Conservation (phyloP, 2,797 vertebrate species). For the Mus spretus region DNA sequence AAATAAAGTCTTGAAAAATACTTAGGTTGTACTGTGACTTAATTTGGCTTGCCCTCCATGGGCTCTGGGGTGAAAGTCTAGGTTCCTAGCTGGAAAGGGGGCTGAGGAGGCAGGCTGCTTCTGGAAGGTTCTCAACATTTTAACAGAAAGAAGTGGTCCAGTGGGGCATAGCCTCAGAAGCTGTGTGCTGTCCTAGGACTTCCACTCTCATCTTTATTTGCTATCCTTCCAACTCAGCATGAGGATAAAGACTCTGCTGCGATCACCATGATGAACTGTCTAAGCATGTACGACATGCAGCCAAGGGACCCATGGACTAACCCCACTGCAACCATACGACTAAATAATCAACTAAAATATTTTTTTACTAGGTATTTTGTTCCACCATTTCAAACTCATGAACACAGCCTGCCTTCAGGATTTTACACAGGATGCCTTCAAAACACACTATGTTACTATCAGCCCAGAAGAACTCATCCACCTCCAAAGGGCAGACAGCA, state of each 20-base stretch:
- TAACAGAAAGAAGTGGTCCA: too few species aligned
- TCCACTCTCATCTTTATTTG: too few species aligned
- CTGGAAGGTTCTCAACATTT: neutral
- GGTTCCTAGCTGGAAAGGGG: neutral
- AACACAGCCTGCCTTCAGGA: neutral
- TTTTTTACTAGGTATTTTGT: neutral
- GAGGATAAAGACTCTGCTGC: neutral
- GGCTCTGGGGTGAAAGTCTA: neutral
- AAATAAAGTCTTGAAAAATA: neutral
- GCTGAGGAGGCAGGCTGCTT: neutral
- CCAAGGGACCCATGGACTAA: neutral
- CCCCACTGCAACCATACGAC: neutral
- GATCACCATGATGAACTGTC: neutral
- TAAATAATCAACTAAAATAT: neutral
- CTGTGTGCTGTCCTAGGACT: neutral
- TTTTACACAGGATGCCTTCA: accelerated
- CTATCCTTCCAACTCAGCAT: neutral
- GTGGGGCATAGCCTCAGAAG: too few species aligned
- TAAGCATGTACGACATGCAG: accelerated
- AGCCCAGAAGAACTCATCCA: accelerated
- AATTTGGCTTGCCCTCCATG: neutral
- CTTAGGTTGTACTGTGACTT: neutral
- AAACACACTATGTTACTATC: neutral
- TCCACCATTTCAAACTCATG: neutral
- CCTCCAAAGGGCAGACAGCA: accelerated